Evolutionary conservation across 2,888 invertebrate species (phyloP).

Genomic region (Helicoverpa assulta): DNA sequence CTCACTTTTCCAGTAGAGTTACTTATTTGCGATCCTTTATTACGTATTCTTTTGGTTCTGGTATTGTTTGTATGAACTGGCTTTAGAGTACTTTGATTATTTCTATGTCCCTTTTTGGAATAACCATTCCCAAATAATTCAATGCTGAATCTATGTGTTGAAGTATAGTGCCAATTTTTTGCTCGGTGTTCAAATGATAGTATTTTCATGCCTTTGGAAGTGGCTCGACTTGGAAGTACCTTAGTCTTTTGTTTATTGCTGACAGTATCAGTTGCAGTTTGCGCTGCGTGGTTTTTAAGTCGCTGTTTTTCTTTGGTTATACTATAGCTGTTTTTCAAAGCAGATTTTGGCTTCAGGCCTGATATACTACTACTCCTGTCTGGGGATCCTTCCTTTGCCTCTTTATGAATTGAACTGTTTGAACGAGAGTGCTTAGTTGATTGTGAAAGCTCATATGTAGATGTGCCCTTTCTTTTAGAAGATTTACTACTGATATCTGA

Average conservation of each 20-base stretch:
- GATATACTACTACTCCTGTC: neutral
- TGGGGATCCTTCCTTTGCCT: neutral
- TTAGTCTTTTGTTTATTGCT: slow-evolving; percentile 8
- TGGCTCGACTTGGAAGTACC: neutral
- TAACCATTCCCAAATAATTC: slow-evolving; percentile 1
- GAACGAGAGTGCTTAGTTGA: neutral
- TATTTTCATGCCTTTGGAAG: neutral
- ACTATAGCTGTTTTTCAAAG: slow-evolving; percentile 16
- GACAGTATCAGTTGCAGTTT: slow-evolving; percentile 7
- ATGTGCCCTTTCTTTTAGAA: slow-evolving; percentile 10
- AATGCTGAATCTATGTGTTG: neutral
- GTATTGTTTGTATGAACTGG: neutral
- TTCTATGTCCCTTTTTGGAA: slow-evolving; percentile 4
- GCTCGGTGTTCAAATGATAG: neutral
- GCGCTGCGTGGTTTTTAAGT: slow-evolving; percentile 16
- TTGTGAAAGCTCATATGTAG: neutral
- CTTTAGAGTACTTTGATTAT: neutral
- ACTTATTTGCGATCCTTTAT: slow-evolving; percentile 60
- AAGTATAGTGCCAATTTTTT: neutral
- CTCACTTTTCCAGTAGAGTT: slow-evolving; percentile 55
- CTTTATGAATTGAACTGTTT: no score
- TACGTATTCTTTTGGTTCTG: slow-evolving; percentile 6
- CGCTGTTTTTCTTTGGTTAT: slow-evolving; percentile 1
- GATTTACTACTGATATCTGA: neutral
- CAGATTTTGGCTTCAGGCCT: neutral